phyloP scores from a whole-genome alignment of 1,140 invertebrate species.

The Stegodyphus dumicola region DNA sequence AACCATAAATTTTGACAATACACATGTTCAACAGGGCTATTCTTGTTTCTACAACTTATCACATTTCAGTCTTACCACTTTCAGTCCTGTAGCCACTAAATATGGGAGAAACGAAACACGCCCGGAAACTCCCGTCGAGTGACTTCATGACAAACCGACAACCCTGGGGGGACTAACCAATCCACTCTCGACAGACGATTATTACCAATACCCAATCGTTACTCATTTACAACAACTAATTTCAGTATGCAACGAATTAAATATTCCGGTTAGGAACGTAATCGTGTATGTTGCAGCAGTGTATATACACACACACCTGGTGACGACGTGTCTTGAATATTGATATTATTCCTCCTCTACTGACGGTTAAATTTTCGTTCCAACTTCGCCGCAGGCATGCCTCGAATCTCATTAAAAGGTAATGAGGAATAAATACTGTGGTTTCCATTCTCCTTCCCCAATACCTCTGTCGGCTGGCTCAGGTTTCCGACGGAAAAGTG shows the following conservation, averaged over 20 bases:
- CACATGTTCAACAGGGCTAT: too few species aligned
- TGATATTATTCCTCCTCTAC: conserved; percentile 14
- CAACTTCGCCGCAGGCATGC: not conserved
- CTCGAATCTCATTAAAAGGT: conserved; percentile 32
- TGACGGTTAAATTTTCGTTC: not conserved
- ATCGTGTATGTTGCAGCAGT: not conserved
- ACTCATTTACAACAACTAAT: conserved; percentile 29
- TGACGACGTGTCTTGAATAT: conserved; percentile 19
- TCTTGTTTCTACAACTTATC: too few species aligned
- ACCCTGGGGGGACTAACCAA: too few species aligned
- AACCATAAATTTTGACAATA: too few species aligned
- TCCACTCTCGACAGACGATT: not conserved
- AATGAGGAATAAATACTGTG: conserved; percentile 30
- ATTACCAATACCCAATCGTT: conserved; percentile 26
- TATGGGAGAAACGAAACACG: too few species aligned
- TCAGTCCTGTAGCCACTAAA: too few species aligned
- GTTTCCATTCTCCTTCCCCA: not conserved
- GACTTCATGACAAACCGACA: too few species aligned
- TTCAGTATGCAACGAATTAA: conserved; percentile 14
- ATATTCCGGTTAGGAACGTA: not conserved
- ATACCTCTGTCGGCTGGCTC: not conserved
- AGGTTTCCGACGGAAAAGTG: too few species aligned
- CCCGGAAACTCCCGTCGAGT: too few species aligned
- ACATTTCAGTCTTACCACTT: too few species aligned
- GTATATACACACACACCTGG: conserved; percentile 11